Evolutionary conservation across 2,113 vertebrate species (phyloP), one percentile per base, ranked within the genome.

Genomic region (Fregetta grallaria): DNA sequence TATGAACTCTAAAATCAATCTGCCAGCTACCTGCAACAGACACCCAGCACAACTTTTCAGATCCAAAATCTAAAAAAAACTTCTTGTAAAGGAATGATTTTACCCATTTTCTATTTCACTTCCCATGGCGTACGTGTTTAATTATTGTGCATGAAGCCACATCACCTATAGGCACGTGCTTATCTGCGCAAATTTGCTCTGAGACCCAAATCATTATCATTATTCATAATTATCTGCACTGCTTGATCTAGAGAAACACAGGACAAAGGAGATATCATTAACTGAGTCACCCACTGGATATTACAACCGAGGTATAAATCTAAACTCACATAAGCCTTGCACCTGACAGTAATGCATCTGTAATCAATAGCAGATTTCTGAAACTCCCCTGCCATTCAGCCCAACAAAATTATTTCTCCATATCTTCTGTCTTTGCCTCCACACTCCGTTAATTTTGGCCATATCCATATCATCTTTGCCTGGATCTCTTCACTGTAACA

Each of bases 201-300:
- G 94, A 88, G 90, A 87, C 76, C 47, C 56, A 92, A 91, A 87
- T 92, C 44, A 49, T 96, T 79, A 74, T 92, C 89, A 92, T 96
- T 96, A 90, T 96, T 97, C 94, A 90, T 97, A 97, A 97, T 96
- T 95, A 97, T 83, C 94, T 95, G 52, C 91, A 44, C 66, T 92
- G 87, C 81, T 95, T 96, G 92, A 94, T 93, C 91, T 96, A 70
- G 88, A 97, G 94, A 94, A 96, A 83, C 79, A 65, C 42, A 59
- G 86, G 92, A 94, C 90, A 97, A 95, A 92, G 93, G 81, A 90
- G 68, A 63, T 93, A 68, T 56, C 94, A 90, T 96, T 97, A 92
- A 87, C 86, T 65, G 92, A 93, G 86, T 96, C 92, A 90, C 84
- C 81, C 79, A 74, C 76, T 95, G 84, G 49, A 88, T 91, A 86